Evolutionary conservation across 2,113 vertebrate species (phyloP).

Genomic region (Sphyrna mokarran): DNA sequence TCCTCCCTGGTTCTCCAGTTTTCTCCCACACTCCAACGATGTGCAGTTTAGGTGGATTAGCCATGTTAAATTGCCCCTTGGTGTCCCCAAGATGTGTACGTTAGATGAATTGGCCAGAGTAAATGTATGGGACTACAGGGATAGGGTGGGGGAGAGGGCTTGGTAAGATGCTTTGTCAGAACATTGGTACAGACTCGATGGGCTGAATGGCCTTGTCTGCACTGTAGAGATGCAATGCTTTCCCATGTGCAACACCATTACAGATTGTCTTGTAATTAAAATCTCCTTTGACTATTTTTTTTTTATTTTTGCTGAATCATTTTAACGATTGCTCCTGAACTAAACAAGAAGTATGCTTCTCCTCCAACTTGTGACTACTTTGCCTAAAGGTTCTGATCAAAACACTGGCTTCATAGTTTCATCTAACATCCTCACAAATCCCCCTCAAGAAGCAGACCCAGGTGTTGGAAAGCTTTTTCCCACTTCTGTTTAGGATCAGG

Average conservation of each 20-base stretch:
- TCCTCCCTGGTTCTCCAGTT: too few relatives aligned
- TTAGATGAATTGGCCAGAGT: too few relatives aligned
- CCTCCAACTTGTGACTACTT: background rate
- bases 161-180: too few relatives aligned
- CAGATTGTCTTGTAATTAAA: too few relatives aligned
- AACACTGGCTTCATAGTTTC: background rate
- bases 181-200: too few relatives aligned
- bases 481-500: background rate
- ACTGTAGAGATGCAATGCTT: background rate
- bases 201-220: too few relatives aligned
- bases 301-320: background rate
- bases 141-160: too few relatives aligned
- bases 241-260: background rate
- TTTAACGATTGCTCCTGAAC: background rate
- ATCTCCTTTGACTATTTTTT: background rate
- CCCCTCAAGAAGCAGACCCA: background rate
- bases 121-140: too few relatives aligned
- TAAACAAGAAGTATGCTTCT: background rate
- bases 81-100: too few relatives aligned
- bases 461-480: background rate
- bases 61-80: too few relatives aligned
- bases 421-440: background rate
- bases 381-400: background rate
- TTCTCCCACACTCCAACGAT: too few relatives aligned
- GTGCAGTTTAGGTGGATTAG: too few relatives aligned